Conservation (phyloP, 2,888 invertebrate species). For the Polyommatus iphigenia region DNA sequence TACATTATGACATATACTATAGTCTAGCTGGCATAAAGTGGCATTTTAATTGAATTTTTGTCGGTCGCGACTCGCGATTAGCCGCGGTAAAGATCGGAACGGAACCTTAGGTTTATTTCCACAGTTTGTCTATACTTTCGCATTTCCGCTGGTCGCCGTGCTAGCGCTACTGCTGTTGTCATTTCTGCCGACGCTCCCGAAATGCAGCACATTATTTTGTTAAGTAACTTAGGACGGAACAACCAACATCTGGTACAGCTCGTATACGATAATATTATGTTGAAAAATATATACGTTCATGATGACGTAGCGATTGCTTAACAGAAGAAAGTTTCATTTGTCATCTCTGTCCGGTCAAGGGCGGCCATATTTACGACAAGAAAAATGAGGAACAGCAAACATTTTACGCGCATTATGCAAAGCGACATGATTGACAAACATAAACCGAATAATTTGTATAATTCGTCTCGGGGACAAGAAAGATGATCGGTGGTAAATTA, state of each 20-base stretch:
- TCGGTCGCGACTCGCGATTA: no score
- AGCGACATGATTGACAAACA: constrained; percentile 4
- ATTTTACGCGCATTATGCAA: constrained; percentile 3
- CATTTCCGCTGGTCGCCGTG: no score
- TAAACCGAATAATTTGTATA: neutral
- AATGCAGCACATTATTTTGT: neutral
- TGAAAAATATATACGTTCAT: neutral
- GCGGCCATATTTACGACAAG: constrained; percentile 16
- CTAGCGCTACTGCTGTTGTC: no score
- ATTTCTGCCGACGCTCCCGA: no score
- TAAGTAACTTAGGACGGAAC: neutral
- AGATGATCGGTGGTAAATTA: neutral
- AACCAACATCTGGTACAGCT: neutral
- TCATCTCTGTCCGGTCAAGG: constrained; percentile 18
- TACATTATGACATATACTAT: no score
- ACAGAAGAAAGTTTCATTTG: constrained; percentile 26
- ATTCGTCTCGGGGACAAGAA: neutral
- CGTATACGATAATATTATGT: neutral
- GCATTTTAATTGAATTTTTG: no score
- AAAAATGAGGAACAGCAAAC: constrained; percentile 6
- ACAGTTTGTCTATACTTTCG: no score
- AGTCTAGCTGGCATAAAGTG: no score
- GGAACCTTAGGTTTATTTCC: no score
- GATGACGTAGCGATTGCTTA: constrained; percentile 14
- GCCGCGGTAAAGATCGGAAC: no score